Evolutionary conservation across 2,797 vertebrate genomes (phyloP), one percentile per base, ranked within the genome.

Genomic region (Paratrypauchen microcephalus): DNA sequence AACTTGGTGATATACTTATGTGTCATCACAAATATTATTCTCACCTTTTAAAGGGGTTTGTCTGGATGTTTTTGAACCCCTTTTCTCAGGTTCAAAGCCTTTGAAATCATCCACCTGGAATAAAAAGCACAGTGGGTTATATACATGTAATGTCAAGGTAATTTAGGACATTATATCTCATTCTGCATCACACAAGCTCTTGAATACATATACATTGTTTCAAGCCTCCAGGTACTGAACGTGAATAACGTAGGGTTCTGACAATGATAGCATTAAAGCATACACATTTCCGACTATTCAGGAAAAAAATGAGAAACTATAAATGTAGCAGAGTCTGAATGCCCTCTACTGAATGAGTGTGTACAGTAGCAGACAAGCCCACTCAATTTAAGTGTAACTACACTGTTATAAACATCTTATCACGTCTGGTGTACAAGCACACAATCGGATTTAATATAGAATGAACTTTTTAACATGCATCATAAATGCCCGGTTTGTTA

Each of bases 1-100:
- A 24, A 47, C 7, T 8, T 4, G 13, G 15, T 15, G 24, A 24
- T 47, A 3, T 28, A 30, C 9, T 50, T 26, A 26, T 64, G 6
- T 8, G 6, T 13, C 5, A 6, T 6, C 5, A 48, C 23, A 24
- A 28, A 28, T 50, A 48, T n/a, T 28, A 28, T 50, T 48, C 45
- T 48, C 92, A 95, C 90, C 94, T 94, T 89, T 95, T 77, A 83
- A 90, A 91, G 86, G 93, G 77, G 93, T 94, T 77, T 94, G 90
- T 82, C 92, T 91, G 32, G 90, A 84, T 84, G 88, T 90, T 85
- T 90, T 91, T 79, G 86, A 87, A 75, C 88, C 83, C 87, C 92
- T 92, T 81, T 90, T 92, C 75, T 94, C 92, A 80, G 91, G 87
- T 88, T 92, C 94, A 93, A 96, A 96, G 81, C 96, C 96, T 93